Evolutionary conservation across 2,888 invertebrate species (phyloP), one percentile per base, ranked within the genome.

Genomic region (Stomorhina lunata): DNA sequence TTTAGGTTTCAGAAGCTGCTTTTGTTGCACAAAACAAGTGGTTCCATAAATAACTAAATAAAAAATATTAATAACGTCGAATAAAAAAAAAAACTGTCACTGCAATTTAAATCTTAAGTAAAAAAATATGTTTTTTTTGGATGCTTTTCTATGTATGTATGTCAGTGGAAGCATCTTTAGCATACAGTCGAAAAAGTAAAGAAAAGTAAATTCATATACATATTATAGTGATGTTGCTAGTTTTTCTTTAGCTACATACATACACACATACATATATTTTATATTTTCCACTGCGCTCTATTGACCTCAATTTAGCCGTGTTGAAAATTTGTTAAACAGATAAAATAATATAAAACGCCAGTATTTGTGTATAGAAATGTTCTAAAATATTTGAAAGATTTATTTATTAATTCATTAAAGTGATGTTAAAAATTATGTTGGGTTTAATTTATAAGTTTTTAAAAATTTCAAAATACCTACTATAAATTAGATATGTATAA

Each of bases 231-330:
- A 22, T 53, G 53, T 48, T n/a, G 32, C 15, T 29, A 43, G 20
- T 75, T 65, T 65, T 65, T 17, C 43, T 45, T 4, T 34, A 34
- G 9, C 40, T 37, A 71, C 43, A 48, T 48, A 34, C 40, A 55
- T 10, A 37, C 1, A 34, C 48, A 34, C 17, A 10, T 25, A 15
- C 22, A 65, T 34, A 48, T 75, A 40, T 50, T 5, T 61, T 43
- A 27, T 34, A 10, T 17, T 34, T 71, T 61, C 53, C 59, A 59
- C 59, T 82, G 78, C 65, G 79, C 82, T 79, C 82, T 73, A 79
- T 82, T 82, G 79, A 82, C 82, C 82, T 75, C 78, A 79, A 65
- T 82, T 82, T 57, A n/a, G n/a, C 65, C 68, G 48, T 78, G 71
- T 79, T 66, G 43, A 59, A 78, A 78, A 78, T 78, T 65, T 79